These are phyloP conservation scores for Cantharis rufa DNA, from an alignment of 2,888 invertebrate genomes.

Conservation along the genomic window DNA sequence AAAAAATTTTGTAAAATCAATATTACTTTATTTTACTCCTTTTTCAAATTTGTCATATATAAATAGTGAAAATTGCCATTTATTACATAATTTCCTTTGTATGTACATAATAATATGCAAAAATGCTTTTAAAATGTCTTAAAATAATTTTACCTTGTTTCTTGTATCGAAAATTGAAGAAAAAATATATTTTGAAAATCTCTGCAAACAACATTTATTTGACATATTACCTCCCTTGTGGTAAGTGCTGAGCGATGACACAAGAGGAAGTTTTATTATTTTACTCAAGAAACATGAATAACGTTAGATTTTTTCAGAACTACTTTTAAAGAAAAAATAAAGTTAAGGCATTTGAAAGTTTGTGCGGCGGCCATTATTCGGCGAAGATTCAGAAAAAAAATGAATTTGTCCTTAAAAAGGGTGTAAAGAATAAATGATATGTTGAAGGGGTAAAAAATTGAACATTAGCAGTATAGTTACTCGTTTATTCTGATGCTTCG, in stretches of 20 bases:
- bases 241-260: slow-evolving; percentile 22
- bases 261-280: slow-evolving; percentile 14
- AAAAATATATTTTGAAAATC: slow-evolving; percentile 11
- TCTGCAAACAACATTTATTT: slow-evolving; percentile 16
- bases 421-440: slow-evolving; percentile 11
- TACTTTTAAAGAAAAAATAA: not conserved
- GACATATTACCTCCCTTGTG: slow-evolving; percentile 22
- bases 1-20: too few species aligned
- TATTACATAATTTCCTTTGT: too few species aligned
- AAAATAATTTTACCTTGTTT: not conserved
- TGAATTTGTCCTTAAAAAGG: not conserved
- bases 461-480: slow-evolving; percentile 18
- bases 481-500: slow-evolving; percentile 27
- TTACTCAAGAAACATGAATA: slow-evolving; percentile 9
- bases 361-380: not conserved
- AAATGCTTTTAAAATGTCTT: not conserved
- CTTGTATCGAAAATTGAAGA: not conserved
- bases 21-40: too few species aligned
- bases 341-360: not conserved
- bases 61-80: too few species aligned
- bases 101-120: too few species aligned
- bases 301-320: slow-evolving; percentile 4
- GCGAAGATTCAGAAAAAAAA: not conserved
- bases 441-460: slow-evolving; percentile 15
- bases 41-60: too few species aligned